Conservation (phyloP, 2,888 invertebrate species). For the Pseudococcus jackbeardsleyi region DNA sequence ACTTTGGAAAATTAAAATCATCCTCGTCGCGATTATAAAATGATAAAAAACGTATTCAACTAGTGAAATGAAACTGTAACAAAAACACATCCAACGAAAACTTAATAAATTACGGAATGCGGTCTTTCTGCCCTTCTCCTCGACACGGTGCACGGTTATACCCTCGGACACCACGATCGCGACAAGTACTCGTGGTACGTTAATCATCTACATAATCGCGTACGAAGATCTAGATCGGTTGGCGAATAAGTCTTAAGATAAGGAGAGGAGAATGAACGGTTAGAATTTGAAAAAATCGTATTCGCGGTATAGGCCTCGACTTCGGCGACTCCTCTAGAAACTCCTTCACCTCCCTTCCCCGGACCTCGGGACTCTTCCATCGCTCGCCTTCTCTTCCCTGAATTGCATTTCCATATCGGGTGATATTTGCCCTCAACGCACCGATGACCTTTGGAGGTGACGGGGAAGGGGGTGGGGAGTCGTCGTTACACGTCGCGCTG, state of each 20-base stretch:
- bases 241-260: neutral
- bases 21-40: neutral
- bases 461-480: neutral
- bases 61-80: neutral
- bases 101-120: constrained; percentile 45
- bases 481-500: neutral
- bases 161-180: neutral
- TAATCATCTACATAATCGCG: neutral
- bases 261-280: neutral
- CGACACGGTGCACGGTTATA: neutral
- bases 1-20: neutral
- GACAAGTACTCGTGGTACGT: neutral
- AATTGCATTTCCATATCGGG: neutral
- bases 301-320: neutral
- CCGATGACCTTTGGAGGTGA: neutral
- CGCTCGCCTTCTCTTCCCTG: neutral
- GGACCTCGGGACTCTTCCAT: neutral
- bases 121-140: neutral
- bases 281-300: neutral
- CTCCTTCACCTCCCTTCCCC: neutral
- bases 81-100: neutral
- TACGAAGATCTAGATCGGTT: neutral
- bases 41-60: neutral
- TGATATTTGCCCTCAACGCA: neutral
- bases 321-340: too few relatives aligned